Percentiles rank a stretch among this genome's conserved stretches.
phyloP scores from a whole-genome alignment of 2,888 invertebrate genomes.

The Margaritifera margaritifera region DNA sequence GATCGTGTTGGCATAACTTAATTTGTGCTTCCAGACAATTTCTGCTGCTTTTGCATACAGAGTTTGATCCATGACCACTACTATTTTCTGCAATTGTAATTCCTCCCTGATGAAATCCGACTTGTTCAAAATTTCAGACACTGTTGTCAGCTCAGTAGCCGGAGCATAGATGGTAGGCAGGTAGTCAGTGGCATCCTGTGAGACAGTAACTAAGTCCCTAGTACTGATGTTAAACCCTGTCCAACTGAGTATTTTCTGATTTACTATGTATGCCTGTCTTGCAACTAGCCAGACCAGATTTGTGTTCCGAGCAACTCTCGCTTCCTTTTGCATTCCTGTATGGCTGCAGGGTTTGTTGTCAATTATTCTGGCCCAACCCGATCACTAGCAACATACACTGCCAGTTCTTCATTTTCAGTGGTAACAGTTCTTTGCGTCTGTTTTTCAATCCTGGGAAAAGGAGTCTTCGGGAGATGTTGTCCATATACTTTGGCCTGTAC shows the following conservation, averaged over 20 bases:
- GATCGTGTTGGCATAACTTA: neutral
- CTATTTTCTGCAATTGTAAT: conserved; percentile 2
- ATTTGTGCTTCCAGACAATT: conserved; percentile 9
- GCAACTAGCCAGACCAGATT: too few relatives aligned
- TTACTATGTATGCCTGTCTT: too few relatives aligned
- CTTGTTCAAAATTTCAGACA: neutral
- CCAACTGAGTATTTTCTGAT: too few relatives aligned
- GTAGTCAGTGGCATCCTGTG: conserved; percentile 15
- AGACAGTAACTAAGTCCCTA: too few relatives aligned
- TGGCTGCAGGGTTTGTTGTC: neutral
- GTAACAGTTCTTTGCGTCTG: too few relatives aligned
- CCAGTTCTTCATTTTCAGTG: neutral
- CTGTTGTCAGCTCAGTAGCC: conserved; percentile 6
- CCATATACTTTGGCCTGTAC: conserved; percentile 22
- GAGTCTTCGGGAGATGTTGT: too few relatives aligned
- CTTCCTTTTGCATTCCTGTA: too few relatives aligned
- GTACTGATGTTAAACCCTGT: too few relatives aligned
- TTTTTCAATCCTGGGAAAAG: too few relatives aligned
- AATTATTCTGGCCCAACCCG: neutral
- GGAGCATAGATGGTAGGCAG: conserved; percentile 5
- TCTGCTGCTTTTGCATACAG: too few relatives aligned
- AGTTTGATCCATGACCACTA: conserved; percentile 15
- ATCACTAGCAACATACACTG: too few relatives aligned
- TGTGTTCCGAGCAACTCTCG: too few relatives aligned
- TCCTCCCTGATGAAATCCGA: neutral